These are phyloP conservation scores for Zaprionus vittiger DNA, from an alignment of 1,140 invertebrate species.

Conservation along the genomic window DNA sequence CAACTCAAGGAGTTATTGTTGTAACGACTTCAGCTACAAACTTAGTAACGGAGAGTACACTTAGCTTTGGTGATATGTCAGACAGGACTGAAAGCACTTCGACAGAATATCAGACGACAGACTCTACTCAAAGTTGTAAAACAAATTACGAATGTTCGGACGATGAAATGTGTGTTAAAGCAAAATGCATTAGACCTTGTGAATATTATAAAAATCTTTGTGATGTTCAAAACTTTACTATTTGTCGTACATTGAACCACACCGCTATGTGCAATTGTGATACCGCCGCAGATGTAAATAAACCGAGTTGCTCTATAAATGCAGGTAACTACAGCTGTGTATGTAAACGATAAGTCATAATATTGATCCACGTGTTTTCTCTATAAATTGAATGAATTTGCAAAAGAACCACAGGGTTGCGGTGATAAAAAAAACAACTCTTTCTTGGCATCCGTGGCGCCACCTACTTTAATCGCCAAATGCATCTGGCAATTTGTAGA, in stretches of 20 bases:
- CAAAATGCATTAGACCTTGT: conserved; percentile 86
- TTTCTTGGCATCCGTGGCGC: conserved; percentile 60
- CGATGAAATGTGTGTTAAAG: conserved; percentile 85
- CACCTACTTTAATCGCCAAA: conserved; percentile 74
- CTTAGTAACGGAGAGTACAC: conserved; percentile 2
- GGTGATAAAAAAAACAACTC: conserved; percentile 35
- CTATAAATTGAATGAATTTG: conserved; percentile 69
- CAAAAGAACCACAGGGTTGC: conserved; percentile 74
- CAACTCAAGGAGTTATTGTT: neutral
- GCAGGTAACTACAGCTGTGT: conserved; percentile 86
- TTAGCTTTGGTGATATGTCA: conserved; percentile 31
- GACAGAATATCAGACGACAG: conserved; percentile 25
- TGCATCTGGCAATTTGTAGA: conserved; percentile 72
- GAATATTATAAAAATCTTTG: conserved; percentile 80
- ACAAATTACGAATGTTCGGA: conserved; percentile 85
- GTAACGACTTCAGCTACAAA: conserved; percentile 8
- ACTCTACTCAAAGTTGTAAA: conserved; percentile 43
- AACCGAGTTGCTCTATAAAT: conserved; percentile 85
- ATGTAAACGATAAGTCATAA: conserved; percentile 62
- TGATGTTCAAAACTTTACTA: conserved; percentile 53
- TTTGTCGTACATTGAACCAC: conserved; percentile 85
- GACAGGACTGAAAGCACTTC: conserved; percentile 7
- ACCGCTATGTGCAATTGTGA: conserved; percentile 86
- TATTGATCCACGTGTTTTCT: conserved; percentile 52
- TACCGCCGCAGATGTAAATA: conserved; percentile 76